phyloP scores from a whole-genome alignment of 2,113 vertebrate genomes.

The human (Homo sapiens) region GRCh38 chr2:235168501-235169000 shows the following conservation, averaged over 20 bases:
- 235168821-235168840: not conserved
- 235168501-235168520: too few species aligned
- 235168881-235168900: not conserved
- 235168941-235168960: not conserved
- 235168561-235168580: too few species aligned
- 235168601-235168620: rapidly evolving
- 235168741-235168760: not conserved
- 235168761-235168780: not conserved
- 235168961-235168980: too few species aligned
- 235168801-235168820: not conserved
- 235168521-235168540: not conserved
- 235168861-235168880: rapidly evolving
- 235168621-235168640: too few species aligned
- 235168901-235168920: not conserved
- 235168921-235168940: not conserved
- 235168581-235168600: not conserved
- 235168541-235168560: rapidly evolving
- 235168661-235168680: too few species aligned
- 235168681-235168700: rapidly evolving
- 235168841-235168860: rapidly evolving
- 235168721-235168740: rapidly evolving
- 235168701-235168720: not conserved
- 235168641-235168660: rapidly evolving
- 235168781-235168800: rapidly evolving
- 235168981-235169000: too few species aligned